Evolutionary conservation across 2,888 invertebrate species (phyloP), one percentile per base, ranked within the genome.

Genomic region (Pachliopta kotzebuea): DNA sequence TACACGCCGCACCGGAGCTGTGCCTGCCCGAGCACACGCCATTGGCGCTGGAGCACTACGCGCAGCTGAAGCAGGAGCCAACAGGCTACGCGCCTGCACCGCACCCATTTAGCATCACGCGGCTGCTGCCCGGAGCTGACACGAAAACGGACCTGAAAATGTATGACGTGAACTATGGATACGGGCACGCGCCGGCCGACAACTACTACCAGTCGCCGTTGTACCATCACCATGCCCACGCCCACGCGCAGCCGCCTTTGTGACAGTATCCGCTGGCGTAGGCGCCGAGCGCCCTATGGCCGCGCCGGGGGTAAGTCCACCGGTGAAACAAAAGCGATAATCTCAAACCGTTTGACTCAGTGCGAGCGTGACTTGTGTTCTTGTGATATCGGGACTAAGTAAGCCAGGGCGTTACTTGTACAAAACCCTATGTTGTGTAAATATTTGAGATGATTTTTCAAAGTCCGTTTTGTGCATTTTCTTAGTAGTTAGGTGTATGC

Each of bases 31-130:
- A 94, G 76, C 93, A 93, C 79, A 92, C 93, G 76, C 79, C 92
- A 58, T 83, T 94, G 2, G 93, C 94, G 70, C 88, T 93, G 60
- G 94, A 94, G 75, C 94, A 94, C 74, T 94, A 93, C 79, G 88
- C 92, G 72, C 96, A 95, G 76, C 88, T 97, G 74, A 97, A 97
- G 82, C 96, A 96, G 81, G 95, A 96, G 83, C 95, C 95, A 61
- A 92, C 94, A 52, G 94, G 95, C 52, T 96, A 96, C 80, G 96
- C 96, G 66, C 95, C 96, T 20, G 95, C 96, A 72, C 96, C 94
- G 83, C 98, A 98, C 83, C 98, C 98, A 26, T 98, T 98, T 92
- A 97, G 97, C 84, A 98, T 98, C 87, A 98, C 96, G 77, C 95
- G 98, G 85, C 93, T 98, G 81, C 93, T 98, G 79, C 98, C 98